Base-by-base conservation (phyloP, 2,113 vertebrate genomes). In the Zosterops japonicus region DNA sequence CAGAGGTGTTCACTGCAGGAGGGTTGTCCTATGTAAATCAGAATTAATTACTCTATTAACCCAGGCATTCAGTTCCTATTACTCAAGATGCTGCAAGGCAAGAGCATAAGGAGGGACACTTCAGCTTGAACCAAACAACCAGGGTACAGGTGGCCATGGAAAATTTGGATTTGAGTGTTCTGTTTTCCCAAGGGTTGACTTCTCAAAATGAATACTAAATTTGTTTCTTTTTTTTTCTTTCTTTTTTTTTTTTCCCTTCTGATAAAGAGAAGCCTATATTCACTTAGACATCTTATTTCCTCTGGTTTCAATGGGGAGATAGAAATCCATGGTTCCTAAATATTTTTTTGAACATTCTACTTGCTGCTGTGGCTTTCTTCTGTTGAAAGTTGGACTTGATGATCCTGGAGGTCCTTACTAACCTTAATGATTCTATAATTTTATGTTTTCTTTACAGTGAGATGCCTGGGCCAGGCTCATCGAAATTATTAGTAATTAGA, bases 21-120 rank as follows among this genome's bases (percentile, higher is more conserved):
- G 77, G 80, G 85, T 87, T 68, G 71, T 49, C 56, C 67, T 39
- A 29, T 0, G 0, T 64, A 87, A 95, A 95, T 67, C 72, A 84
- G 60, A 94, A 92, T 89, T 90, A 93, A 94, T 91, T 91, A n/a
- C 49, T 91, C 53, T 39, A 25, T 83, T 91, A 92, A 56, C 69
- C 79, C 81, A 83, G 81, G 25, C 69, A 53, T 94, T 92, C 60
- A 68, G 57, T 87, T 86, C 60, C 74, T 90, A 63, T 87, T 81
- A 64, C 57, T 90, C 29, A 7, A n/a, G 33, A 41, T 83, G 60
- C 72, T 89, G 64, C 53, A 68, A 83, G 72, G 75, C 50, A n/a
- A 22, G 59, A 81, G 77, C 5, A 3, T 75, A 70, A 89, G 83
- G 93, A 75, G 44, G 39, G 72, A 39, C 60, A 31, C 69, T 78